phyloP scores from a whole-genome alignment of 1,140 invertebrate species.

The Habropoda laboriosa region DNA sequence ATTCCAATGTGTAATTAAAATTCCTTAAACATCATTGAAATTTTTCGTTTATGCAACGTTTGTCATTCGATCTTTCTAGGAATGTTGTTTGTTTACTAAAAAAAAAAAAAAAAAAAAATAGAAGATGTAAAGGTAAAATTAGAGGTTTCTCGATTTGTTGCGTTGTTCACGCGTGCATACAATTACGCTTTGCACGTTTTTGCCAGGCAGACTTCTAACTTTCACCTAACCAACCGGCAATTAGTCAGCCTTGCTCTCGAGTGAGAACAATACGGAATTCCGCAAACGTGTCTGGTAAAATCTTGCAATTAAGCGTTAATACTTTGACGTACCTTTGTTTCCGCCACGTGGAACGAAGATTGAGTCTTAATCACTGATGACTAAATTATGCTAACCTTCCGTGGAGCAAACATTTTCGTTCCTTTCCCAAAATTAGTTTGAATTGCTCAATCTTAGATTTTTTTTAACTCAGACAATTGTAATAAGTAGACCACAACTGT shows the following conservation, averaged over 20 bases:
- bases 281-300: background rate
- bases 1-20: no score
- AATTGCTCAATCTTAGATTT: no score
- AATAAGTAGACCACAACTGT: no score
- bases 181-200: background rate
- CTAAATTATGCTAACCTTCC: background rate
- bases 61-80: no score
- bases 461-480: no score
- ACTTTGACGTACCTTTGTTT: background rate
- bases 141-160: background rate
- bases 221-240: constrained; percentile 2
- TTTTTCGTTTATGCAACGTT: no score
- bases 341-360: background rate
- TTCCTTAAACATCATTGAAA: no score
- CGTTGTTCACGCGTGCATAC: background rate
- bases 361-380: background rate
- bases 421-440: no score
- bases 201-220: background rate
- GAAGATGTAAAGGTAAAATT: background rate
- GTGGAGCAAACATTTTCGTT: no score
- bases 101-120: no score
- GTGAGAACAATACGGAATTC: background rate
- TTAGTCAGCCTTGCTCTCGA: background rate
- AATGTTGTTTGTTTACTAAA: no score
- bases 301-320: background rate